Evolutionary conservation across 2,113 vertebrate species (phyloP), one percentile per base, ranked within the genome.

Genomic region (Ammospiza nelsoni): DNA sequence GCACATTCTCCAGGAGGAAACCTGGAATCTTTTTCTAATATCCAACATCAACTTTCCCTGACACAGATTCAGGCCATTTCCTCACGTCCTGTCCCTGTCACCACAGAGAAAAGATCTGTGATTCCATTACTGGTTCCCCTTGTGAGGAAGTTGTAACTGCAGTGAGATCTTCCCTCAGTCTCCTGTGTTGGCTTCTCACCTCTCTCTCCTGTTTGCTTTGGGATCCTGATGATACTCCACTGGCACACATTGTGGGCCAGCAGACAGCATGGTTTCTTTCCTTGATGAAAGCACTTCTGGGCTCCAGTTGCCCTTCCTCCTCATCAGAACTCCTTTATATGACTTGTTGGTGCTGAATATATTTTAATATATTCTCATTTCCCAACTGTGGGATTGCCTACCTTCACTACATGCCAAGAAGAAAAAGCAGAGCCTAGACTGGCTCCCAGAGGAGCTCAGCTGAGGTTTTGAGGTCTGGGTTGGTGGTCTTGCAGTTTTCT

Each of bases 321-420:
- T 33, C 2, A 3, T 7, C 17, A 8, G 78, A 12, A 3, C 15
- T 52, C 15, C 15, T 69, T 27, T 74, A 35, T 74, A 68, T 63
- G 44, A 1, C 9, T 49, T 2, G 0, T 14, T 78, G 39, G 13
- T 2, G 1, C 12, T 55, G 55, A 51, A 19, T 75, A 4, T 27
- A 7, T 44, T 72, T 54, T 65, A 66, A n/a, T 12, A n/a, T 0
- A 0, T 8, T 16, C 9, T 62, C 27, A 39, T 46, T 76, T 68
- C n/a, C 31, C 33, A 7, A 2, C 31, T 66, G 9, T 46, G 44
- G 55, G 49, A 55, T 29, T 39, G 52, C 48, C n/a, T 24, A 35
- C 5, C 6, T 16, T 61, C 29, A 7, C 17, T 43, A 41, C 0
- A 3, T 49, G 31, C 31, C 7, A 9, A 29, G 41, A n/a, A 57